Percentiles rank a stretch among this genome's conserved stretches.
Conservation (phyloP, 2,113 vertebrate species). For the Tauraco erythrolophus region DNA sequence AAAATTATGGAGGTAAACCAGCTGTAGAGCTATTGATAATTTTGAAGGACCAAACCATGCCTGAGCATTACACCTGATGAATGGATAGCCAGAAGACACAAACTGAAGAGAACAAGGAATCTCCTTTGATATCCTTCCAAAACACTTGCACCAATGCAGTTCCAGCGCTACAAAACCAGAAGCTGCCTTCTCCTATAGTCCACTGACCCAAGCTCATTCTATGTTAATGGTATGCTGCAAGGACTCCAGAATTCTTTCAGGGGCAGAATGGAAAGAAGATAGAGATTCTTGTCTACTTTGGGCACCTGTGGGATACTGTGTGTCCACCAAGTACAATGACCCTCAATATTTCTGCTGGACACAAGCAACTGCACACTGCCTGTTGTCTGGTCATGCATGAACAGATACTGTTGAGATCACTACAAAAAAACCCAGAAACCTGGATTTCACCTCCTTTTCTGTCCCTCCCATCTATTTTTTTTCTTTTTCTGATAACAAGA, state of each 20-base stretch:
- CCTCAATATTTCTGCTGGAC: not conserved
- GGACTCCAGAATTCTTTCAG: not conserved
- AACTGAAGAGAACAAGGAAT: not conserved
- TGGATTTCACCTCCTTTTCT: not conserved
- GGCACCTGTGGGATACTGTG: not conserved
- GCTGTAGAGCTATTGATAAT: not conserved
- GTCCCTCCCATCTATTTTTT: too few species aligned
- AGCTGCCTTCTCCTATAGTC: not conserved
- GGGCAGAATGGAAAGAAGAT: not conserved
- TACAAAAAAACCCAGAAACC: not conserved
- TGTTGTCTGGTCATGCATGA: not conserved
- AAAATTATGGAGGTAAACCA: not conserved
- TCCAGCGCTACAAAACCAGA: not conserved
- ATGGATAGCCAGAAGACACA: not conserved
- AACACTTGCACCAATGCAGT: not conserved
- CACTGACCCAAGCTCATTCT: rapidly evolving
- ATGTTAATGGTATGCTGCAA: not conserved
- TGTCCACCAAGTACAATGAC: rapidly evolving
- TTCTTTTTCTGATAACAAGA: not conserved
- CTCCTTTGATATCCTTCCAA: not conserved
- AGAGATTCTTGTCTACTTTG: not conserved
- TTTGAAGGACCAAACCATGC: not conserved
- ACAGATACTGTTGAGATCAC: not conserved
- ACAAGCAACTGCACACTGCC: not conserved
- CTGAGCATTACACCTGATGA: not conserved